Percentiles rank a stretch among this genome's conserved stretches.
These are phyloP conservation scores for Tiliacea aurago DNA, from an alignment of 2,888 invertebrate genomes.

Conservation along the genomic window DNA sequence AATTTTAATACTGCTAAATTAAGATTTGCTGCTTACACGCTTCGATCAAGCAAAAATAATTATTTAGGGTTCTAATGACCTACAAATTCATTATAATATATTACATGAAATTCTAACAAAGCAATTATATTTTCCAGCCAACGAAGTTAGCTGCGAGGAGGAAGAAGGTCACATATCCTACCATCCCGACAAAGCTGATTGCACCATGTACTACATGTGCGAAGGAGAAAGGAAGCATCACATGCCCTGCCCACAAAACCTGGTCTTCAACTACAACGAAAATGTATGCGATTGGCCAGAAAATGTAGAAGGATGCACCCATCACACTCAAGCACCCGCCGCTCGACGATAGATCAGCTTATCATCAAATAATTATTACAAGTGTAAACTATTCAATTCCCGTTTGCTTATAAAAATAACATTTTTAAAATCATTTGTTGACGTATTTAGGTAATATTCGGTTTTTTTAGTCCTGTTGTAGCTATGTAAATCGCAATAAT, in stretches of 20 bases:
- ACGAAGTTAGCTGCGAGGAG: constrained; percentile 97
- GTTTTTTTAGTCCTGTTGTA: constrained; percentile 60
- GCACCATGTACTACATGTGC: constrained; percentile 98
- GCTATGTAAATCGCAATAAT: constrained; percentile 69
- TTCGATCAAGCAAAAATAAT: neutral
- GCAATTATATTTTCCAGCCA: constrained; percentile 90
- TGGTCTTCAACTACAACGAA: constrained; percentile 97
- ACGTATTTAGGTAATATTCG: constrained; percentile 65
- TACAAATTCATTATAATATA: neutral
- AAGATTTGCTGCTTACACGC: neutral
- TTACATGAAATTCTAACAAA: neutral
- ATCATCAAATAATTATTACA: constrained; percentile 47
- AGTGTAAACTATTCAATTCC: constrained; percentile 60
- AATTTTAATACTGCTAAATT: neutral
- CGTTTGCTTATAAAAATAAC: constrained; percentile 66
- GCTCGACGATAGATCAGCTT: constrained; percentile 81
- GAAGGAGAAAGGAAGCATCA: constrained; percentile 98
- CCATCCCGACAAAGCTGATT: constrained; percentile 97
- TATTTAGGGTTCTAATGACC: neutral
- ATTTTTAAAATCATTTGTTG: constrained; percentile 54
- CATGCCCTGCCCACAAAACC: constrained; percentile 98
- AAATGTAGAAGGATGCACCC: constrained; percentile 96
- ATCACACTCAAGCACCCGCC: constrained; percentile 89
- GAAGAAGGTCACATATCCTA: constrained; percentile 99
- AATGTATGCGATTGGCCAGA: constrained; percentile 99